Evolutionary conservation across 1,140 invertebrate species (phyloP).

Genomic region (Cydia pomonella): DNA sequence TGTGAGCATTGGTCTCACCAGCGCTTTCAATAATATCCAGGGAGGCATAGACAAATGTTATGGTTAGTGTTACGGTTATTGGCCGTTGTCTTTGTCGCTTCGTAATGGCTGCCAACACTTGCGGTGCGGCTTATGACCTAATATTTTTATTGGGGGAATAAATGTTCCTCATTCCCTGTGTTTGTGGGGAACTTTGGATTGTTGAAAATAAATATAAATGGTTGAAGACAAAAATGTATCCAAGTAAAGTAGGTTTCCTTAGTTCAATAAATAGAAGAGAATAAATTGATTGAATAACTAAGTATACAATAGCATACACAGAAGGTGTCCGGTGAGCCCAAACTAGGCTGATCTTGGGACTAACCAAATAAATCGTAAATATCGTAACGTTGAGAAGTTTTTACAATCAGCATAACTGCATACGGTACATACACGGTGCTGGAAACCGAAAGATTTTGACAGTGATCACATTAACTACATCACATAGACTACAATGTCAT

Average conservation of each 20-base stretch:
- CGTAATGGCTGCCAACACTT: conserved; percentile 54
- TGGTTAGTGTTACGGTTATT: conserved; percentile 67
- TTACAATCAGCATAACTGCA: too few relatives aligned
- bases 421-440: too few relatives aligned
- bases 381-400: too few relatives aligned
- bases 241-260: background rate
- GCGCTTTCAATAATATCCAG: background rate
- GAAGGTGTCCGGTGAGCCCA: too few relatives aligned
- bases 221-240: background rate
- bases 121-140: conserved; percentile 34
- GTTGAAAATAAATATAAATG: background rate
- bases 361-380: too few relatives aligned
- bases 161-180: conserved; percentile 38
- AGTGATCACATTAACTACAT: too few relatives aligned
- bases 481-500: too few relatives aligned
- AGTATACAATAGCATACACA: too few relatives aligned
- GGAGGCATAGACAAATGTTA: conserved; percentile 57
- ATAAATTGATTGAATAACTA: too few relatives aligned
- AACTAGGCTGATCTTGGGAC: too few relatives aligned
- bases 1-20: background rate
- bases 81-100: conserved; percentile 53
- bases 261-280: background rate
- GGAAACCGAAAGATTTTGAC: too few relatives aligned
- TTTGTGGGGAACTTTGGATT: background rate
- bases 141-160: conserved; percentile 45